These are phyloP conservation scores for Harpalus rufipes DNA, from an alignment of 2,888 invertebrate species.

Conservation along the genomic window DNA sequence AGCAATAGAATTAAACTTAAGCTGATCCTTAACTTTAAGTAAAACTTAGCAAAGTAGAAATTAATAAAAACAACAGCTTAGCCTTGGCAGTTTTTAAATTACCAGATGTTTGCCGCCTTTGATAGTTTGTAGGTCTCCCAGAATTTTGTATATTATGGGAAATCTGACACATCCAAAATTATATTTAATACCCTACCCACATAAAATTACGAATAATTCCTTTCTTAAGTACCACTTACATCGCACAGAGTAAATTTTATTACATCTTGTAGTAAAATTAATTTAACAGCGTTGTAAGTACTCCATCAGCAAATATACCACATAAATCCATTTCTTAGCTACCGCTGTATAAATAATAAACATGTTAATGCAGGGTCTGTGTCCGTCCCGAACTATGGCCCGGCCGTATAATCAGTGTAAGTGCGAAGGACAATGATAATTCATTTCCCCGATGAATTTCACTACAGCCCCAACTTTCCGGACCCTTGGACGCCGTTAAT, in stretches of 20 bases:
- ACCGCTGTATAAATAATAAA: constrained; percentile 51
- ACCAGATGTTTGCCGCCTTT: no score
- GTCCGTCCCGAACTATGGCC: neutral
- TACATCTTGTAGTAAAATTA: constrained; percentile 17
- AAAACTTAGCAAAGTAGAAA: no score
- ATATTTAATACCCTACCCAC: neutral
- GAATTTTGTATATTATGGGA: neutral
- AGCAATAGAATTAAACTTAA: no score
- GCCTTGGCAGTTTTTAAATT: no score
- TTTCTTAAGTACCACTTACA: constrained; percentile 10
- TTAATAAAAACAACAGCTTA: no score
- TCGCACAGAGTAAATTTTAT: constrained; percentile 1
- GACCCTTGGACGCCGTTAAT: constrained; percentile 56
- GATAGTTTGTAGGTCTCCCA: no score
- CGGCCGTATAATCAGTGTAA: constrained; percentile 55
- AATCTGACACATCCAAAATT: neutral
- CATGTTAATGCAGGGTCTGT: constrained; percentile 34
- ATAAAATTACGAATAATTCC: constrained; percentile 3
- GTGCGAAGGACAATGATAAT: constrained; percentile 61
- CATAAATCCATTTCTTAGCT: constrained; percentile 39
- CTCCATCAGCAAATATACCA: neutral
- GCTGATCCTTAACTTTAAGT: no score
- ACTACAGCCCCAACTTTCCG: constrained; percentile 9
- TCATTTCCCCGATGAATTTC: constrained; percentile 62
- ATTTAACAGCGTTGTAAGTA: constrained; percentile 9